Evolutionary conservation across 2,797 vertebrate genomes (phyloP).

Genomic region (Tokudaia muenninki): DNA sequence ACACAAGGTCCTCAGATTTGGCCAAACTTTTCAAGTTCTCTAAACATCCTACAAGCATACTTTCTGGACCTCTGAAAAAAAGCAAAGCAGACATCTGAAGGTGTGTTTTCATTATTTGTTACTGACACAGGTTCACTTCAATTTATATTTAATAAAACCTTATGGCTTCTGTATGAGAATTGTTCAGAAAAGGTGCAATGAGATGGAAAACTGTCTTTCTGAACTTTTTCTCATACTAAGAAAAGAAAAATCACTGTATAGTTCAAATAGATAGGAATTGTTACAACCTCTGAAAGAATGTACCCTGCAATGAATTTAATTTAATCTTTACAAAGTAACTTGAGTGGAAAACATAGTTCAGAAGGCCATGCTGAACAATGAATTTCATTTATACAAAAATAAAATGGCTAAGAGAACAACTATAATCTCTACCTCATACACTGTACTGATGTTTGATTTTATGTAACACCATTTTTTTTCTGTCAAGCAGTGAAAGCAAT

Average conservation of each 20-base stretch:
- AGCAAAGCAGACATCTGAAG: slow-evolving; percentile 59
- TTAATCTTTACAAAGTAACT: slow-evolving; percentile 86
- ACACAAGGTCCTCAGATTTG: slow-evolving; percentile 68
- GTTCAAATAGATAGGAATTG: slow-evolving; percentile 83
- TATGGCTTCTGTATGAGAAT: slow-evolving; percentile 72
- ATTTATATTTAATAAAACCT: slow-evolving; percentile 84
- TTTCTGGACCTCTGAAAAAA: slow-evolving; percentile 69
- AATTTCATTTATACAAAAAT: slow-evolving; percentile 86
- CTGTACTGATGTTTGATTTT: slow-evolving; percentile 79
- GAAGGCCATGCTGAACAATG: slow-evolving; percentile 74
- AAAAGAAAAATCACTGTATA: slow-evolving; percentile 71
- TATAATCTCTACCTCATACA: slow-evolving; percentile 75
- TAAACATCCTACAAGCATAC: slow-evolving; percentile 64
- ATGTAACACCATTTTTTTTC: slow-evolving; percentile 80
- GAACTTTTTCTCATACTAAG: slow-evolving; percentile 82
- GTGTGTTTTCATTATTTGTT: slow-evolving; percentile 82
- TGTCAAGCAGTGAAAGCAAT: slow-evolving; percentile 70
- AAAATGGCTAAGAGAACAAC: slow-evolving; percentile 76
- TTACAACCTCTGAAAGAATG: slow-evolving; percentile 79
- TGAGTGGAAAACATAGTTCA: slow-evolving; percentile 86
- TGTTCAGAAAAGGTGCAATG: slow-evolving; percentile 85
- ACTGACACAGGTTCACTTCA: slow-evolving; percentile 80
- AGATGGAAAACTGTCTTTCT: slow-evolving; percentile 86
- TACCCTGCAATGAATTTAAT: slow-evolving; percentile 85
- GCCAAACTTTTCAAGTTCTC: slow-evolving; percentile 49